Percentiles rank a stretch among this genome's conserved stretches.
These are phyloP conservation scores for Patella vulgata DNA, from an alignment of 1,140 invertebrate genomes.

Conservation along the genomic window DNA sequence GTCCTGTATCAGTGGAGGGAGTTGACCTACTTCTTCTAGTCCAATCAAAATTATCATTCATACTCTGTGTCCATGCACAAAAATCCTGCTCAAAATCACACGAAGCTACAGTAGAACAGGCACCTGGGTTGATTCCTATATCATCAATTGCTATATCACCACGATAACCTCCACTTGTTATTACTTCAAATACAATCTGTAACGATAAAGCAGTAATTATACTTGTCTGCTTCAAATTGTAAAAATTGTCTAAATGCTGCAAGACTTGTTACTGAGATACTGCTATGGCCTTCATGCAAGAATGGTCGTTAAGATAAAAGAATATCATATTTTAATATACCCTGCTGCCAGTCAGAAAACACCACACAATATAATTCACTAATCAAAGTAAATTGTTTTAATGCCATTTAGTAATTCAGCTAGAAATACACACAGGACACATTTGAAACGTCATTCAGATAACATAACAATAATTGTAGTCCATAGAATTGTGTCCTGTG, in stretches of 20 bases:
- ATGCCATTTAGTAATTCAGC: too few relatives aligned
- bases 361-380: too few relatives aligned
- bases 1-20: slow-evolving; percentile 37
- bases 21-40: slow-evolving; percentile 38
- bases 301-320: too few relatives aligned
- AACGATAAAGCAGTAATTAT: slow-evolving; percentile 28
- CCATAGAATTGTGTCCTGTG: too few relatives aligned
- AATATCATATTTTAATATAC: too few relatives aligned
- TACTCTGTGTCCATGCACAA: slow-evolving; percentile 52
- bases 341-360: too few relatives aligned
- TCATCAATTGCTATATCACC: slow-evolving; percentile 62
- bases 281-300: too few relatives aligned
- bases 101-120: slow-evolving; percentile 39
- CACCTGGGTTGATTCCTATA: slow-evolving; percentile 34
- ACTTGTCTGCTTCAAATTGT: slow-evolving; percentile 43
- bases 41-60: slow-evolving; percentile 50
- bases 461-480: too few relatives aligned
- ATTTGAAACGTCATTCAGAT: too few relatives aligned
- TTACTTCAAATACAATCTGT: slow-evolving; percentile 75
- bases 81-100: slow-evolving; percentile 57
- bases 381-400: too few relatives aligned
- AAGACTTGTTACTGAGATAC: too few relatives aligned
- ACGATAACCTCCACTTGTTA: slow-evolving; percentile 68
- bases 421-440: too few relatives aligned
- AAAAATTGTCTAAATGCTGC: slow-evolving; percentile 47